These are phyloP conservation scores for Pantherophis vulpinus DNA, from an alignment of 2,797 vertebrate genomes.

Conservation along the genomic window DNA sequence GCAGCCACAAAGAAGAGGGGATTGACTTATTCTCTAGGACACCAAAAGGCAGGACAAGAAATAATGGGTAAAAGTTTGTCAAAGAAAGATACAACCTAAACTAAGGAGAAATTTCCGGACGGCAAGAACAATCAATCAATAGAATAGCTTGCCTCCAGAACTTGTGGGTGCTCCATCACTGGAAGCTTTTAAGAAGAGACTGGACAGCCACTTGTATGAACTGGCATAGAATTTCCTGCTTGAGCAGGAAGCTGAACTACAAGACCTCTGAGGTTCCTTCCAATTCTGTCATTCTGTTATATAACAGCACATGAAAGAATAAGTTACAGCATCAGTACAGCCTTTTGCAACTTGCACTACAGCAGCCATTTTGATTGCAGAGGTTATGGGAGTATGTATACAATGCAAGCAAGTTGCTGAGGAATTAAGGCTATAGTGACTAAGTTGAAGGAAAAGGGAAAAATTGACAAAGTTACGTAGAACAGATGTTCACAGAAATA, in stretches of 20 bases:
- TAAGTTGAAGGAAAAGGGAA: not conserved
- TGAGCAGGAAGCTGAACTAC: not conserved
- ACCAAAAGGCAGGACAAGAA: too few species aligned
- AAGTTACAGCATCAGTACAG: not conserved
- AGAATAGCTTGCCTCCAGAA: not conserved
- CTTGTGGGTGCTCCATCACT: not conserved
- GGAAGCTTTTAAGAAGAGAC: not conserved
- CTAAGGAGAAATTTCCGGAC: not conserved
- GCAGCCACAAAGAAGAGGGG: not conserved
- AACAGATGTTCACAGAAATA: not conserved
- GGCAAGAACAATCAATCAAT: not conserved
- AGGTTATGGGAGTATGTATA: not conserved
- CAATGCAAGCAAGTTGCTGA: not conserved
- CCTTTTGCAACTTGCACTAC: not conserved
- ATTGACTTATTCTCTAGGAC: not conserved
- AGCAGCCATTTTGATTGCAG: not conserved
- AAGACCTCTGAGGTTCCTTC: not conserved
- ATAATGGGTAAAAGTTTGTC: not conserved
- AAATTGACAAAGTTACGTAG: not conserved
- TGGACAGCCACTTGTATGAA: not conserved
- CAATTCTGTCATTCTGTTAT: not conserved
- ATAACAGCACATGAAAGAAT: not conserved
- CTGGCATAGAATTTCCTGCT: not conserved
- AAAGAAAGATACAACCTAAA: not conserved
- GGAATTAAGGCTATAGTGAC: not conserved